phyloP scores from a whole-genome alignment of 2,113 vertebrate species.

The Nematolebias whitei region DNA sequence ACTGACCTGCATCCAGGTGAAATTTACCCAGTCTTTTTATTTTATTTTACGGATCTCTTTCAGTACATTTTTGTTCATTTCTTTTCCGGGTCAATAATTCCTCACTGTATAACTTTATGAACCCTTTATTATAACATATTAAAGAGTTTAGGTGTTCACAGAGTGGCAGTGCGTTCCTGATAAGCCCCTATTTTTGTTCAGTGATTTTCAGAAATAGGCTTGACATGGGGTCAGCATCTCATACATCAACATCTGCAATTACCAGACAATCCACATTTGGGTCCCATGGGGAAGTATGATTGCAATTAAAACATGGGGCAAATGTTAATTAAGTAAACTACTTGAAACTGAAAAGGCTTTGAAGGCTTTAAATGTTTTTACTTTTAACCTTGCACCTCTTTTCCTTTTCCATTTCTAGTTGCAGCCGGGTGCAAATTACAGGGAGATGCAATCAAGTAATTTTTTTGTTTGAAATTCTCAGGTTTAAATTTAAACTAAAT shows the following conservation, averaged over 20 bases:
- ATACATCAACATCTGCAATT: conserved; percentile 96
- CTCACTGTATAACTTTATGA: conserved; percentile 1
- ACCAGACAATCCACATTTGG: conserved; percentile 86
- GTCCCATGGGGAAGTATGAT: conserved; percentile 92
- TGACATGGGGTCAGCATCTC: conserved; percentile 90
- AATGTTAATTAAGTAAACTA: conserved; percentile 99
- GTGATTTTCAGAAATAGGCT: conserved; percentile 87
- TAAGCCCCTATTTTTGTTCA: conserved; percentile 81
- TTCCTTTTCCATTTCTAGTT: conserved; percentile 25
- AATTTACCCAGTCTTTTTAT: conserved; percentile 29
- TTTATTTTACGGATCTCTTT: conserved; percentile 17
- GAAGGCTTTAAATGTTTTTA: conserved; percentile 75
- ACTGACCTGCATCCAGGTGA: conserved; percentile 66
- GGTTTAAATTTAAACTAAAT: background rate
- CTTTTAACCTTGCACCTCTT: conserved; percentile 55
- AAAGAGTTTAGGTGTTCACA: conserved; percentile 27
- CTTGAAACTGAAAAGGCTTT: conserved; percentile 90
- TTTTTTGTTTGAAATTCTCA: background rate
- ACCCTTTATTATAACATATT: background rate
- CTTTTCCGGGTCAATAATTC: background rate
- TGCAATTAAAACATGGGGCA: conserved; percentile 98
- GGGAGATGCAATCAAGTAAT: conserved; percentile 9
- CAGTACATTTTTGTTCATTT: background rate
- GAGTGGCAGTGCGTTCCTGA: conserved; percentile 83
- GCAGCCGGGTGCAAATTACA: conserved; percentile 33